Evolutionary conservation across 2,797 vertebrate species (phyloP).

Genomic region (Semotilus atromaculatus): DNA sequence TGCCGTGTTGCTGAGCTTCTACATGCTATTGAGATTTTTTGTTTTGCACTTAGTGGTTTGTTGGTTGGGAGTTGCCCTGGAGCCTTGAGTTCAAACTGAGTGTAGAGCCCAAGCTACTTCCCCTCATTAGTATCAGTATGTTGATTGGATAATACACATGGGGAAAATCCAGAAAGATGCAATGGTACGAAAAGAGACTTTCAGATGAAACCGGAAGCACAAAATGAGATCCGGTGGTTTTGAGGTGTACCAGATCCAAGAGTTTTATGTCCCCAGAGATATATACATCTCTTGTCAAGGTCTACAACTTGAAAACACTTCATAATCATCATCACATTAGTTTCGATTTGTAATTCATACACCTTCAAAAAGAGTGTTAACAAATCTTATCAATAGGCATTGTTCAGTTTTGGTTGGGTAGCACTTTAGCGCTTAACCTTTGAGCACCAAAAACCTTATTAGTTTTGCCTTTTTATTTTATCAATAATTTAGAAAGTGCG

Average conservation of each 20-base stretch:
- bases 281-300: neutral
- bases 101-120: neutral
- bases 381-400: neutral
- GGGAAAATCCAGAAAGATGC: neutral
- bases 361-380: neutral
- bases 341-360: neutral
- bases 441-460: conserved; percentile 50
- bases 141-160: neutral
- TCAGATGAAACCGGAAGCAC: conserved; percentile 25
- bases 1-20: conserved; percentile 62
- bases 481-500: conserved; percentile 9
- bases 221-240: conserved; percentile 10
- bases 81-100: conserved; percentile 1
- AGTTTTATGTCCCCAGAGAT: neutral
- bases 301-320: neutral
- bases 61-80: conserved; percentile 17
- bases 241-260: neutral
- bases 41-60: conserved; percentile 17
- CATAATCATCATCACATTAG: neutral
- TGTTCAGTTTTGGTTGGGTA: conserved; percentile 5
- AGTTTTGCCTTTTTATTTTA: conserved; percentile 16
- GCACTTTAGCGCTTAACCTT: conserved; percentile 53
- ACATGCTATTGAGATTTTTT: conserved; percentile 34
- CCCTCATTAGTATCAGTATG: conserved; percentile 1
- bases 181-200: neutral